Evolutionary conservation across 1,140 invertebrate species (phyloP).

Genomic region (Saccostrea cuccullata): DNA sequence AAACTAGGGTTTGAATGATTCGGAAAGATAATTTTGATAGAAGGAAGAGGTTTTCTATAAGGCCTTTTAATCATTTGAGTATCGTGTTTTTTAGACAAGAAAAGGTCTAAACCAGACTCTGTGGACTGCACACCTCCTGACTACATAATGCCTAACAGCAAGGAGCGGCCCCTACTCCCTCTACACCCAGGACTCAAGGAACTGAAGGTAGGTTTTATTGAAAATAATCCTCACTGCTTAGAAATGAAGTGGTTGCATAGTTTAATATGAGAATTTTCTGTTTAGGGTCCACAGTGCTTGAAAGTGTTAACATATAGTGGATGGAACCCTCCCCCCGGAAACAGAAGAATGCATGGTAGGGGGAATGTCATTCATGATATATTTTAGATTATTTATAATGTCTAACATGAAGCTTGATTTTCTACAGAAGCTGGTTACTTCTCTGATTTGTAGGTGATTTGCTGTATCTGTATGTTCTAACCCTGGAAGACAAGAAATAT

Average conservation of each 20-base stretch:
- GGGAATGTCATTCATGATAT: not conserved
- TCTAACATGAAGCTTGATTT: not conserved
- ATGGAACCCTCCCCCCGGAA: constrained; percentile 96
- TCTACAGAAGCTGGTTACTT: not conserved
- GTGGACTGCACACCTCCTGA: constrained; percentile 98
- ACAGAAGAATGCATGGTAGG: constrained; percentile 81
- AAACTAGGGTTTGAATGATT: no score
- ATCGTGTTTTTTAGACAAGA: constrained; percentile 85
- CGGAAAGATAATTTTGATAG: no score
- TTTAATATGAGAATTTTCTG: constrained; percentile 33
- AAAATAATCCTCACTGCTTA: not conserved
- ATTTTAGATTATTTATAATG: not conserved
- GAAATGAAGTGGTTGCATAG: not conserved
- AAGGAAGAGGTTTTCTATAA: no score
- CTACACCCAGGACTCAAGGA: constrained; percentile 93
- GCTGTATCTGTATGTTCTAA: constrained; percentile 96
- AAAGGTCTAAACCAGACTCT: constrained; percentile 81
- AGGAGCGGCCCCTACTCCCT: constrained; percentile 91
- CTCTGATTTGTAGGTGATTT: constrained; percentile 86
- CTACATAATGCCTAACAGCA: constrained; percentile 94
- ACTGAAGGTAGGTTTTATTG: constrained; percentile 83
- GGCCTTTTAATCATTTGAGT: not conserved
- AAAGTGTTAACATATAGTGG: constrained; percentile 81
- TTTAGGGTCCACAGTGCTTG: constrained; percentile 83
- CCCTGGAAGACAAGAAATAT: constrained; percentile 97